Percentiles rank a stretch among this genome's conserved stretches.
Conservation (phyloP, 2,888 invertebrate species). For the Sarcophaga carnaria region DNA sequence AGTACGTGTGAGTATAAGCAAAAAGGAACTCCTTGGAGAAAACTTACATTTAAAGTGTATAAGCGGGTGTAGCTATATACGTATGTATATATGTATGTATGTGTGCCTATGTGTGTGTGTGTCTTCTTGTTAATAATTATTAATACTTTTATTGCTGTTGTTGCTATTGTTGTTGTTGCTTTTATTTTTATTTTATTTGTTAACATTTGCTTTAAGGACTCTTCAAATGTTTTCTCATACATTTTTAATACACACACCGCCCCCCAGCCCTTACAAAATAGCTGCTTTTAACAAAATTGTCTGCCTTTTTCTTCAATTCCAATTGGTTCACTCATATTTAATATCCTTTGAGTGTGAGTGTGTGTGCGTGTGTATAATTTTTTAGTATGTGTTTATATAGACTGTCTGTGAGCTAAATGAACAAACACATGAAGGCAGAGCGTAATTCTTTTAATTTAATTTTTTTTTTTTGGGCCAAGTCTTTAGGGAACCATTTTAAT, state of each 20-base stretch:
- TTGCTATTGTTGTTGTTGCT: background rate
- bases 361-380: background rate
- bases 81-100: background rate
- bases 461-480: background rate
- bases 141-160: constrained; percentile 8
- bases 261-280: background rate
- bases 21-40: constrained; percentile 20
- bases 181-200: background rate
- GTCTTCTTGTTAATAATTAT: constrained; percentile 27
- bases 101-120: background rate
- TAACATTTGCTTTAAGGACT: background rate
- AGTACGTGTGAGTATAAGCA: no score
- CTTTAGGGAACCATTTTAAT: constrained; percentile 41
- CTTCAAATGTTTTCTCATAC: constrained; percentile 25
- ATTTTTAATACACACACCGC: constrained; percentile 35
- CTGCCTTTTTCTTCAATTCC: no score
- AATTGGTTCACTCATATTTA: constrained; percentile 7
- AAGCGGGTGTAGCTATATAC: background rate
- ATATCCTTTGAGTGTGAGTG: background rate
- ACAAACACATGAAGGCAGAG: no score
- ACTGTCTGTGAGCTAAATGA: background rate
- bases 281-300: background rate
- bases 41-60: background rate
- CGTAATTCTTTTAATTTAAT: background rate
- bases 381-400: constrained; percentile 8